Conservation (phyloP, 2,888 invertebrate genomes). For the Plebejus anna region DNA sequence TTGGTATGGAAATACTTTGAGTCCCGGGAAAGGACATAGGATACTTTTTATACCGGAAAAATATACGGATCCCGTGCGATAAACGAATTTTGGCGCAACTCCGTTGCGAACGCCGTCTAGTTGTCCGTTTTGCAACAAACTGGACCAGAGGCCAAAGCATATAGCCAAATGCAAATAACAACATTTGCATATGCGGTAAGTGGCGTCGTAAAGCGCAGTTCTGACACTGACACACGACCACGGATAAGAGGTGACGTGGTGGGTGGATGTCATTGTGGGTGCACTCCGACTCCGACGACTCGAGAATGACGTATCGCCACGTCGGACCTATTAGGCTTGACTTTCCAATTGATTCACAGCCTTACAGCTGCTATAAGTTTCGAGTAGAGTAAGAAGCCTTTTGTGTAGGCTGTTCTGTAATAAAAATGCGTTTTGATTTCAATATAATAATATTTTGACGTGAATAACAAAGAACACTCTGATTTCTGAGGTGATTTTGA, state of each 20-base stretch:
- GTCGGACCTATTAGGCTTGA: slow-evolving; percentile 33
- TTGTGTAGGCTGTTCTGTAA: too few species aligned
- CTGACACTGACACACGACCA: slow-evolving; percentile 64
- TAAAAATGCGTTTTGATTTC: too few species aligned
- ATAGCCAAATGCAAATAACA: slow-evolving; percentile 28
- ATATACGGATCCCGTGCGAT: too few species aligned
- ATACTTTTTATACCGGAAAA: too few species aligned
- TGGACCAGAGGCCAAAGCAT: neutral
- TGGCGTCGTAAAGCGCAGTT: slow-evolving; percentile 42
- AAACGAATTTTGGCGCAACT: too few species aligned
- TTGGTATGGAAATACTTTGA: too few species aligned
- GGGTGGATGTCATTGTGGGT: slow-evolving; percentile 56
- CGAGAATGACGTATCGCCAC: slow-evolving; percentile 50
- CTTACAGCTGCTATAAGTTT: neutral
- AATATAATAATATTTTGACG: too few species aligned
- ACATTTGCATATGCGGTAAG: slow-evolving; percentile 49
- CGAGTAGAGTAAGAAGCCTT: neutral
- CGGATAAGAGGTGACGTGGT: slow-evolving; percentile 67
- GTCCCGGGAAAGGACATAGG: too few species aligned
- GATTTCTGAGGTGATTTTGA: too few species aligned
- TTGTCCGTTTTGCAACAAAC: neutral
- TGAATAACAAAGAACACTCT: too few species aligned
- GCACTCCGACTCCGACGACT: slow-evolving; percentile 50
- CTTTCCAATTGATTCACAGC: slow-evolving; percentile 33
- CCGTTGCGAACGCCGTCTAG: neutral